Conservation (phyloP, 2,888 invertebrate species). For the Lasioglossum lativentre region DNA sequence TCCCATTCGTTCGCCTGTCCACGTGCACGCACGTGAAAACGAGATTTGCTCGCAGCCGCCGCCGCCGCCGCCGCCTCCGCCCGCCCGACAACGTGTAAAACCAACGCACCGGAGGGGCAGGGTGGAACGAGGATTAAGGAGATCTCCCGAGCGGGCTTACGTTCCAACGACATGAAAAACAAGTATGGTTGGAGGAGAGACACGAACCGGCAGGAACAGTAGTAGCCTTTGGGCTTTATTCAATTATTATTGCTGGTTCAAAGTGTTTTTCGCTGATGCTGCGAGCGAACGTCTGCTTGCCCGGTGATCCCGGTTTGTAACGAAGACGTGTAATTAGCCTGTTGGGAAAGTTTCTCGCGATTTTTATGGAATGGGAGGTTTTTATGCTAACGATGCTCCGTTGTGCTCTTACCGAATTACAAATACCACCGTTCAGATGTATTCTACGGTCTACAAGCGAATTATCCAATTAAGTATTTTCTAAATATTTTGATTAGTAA, state of each 20-base stretch:
- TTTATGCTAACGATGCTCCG: background rate
- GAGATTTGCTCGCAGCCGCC: constrained; percentile 34
- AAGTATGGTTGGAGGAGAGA: background rate
- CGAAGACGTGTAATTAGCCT: background rate
- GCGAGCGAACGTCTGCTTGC: background rate
- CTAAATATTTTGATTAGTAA: no score
- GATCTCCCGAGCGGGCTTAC: constrained; percentile 51
- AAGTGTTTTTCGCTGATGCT: background rate
- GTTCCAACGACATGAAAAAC: constrained; percentile 28
- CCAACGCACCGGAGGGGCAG: constrained; percentile 34
- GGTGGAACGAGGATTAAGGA: constrained; percentile 59
- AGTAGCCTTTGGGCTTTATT: background rate
- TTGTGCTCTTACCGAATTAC: background rate
- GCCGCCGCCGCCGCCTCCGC: background rate
- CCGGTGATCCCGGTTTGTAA: background rate
- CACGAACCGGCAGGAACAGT: background rate
- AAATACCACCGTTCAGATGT: background rate
- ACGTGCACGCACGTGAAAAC: constrained; percentile 58
- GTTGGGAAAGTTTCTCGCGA: background rate
- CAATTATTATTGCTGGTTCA: constrained; percentile 11
- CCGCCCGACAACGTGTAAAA: constrained; percentile 52
- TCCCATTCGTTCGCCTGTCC: constrained; percentile 8
- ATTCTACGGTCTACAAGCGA: background rate
- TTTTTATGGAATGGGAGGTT: background rate
- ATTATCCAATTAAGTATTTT: no score